Evolutionary conservation across 2,888 invertebrate species (phyloP).

Genomic region (Exephanes ischioxanthus): DNA sequence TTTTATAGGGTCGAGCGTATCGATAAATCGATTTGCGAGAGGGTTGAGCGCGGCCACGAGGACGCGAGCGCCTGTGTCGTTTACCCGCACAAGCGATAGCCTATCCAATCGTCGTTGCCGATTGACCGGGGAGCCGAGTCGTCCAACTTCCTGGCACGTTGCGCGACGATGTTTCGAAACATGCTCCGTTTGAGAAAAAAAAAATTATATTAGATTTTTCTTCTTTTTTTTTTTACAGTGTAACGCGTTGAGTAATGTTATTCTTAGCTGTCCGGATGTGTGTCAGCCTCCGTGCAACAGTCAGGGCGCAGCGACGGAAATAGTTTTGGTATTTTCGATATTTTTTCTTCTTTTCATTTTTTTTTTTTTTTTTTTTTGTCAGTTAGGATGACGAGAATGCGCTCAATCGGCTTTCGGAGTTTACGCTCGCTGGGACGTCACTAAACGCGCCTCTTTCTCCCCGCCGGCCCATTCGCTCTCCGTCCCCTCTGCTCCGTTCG

Average conservation of each 20-base stretch:
- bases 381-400: too few relatives aligned
- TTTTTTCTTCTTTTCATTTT: too few relatives aligned
- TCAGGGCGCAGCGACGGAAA: too few relatives aligned
- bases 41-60: background rate
- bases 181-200: background rate
- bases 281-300: too few relatives aligned
- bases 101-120: slow-evolving; percentile 1
- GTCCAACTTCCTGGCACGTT: background rate
- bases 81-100: slow-evolving; percentile 15
- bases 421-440: background rate
- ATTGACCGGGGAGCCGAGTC: background rate
- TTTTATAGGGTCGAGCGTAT: background rate
- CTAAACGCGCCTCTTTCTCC: background rate
- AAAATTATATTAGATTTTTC: too few relatives aligned
- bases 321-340: too few relatives aligned
- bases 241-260: too few relatives aligned
- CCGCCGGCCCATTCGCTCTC: background rate
- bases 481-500: background rate
- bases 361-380: too few relatives aligned
- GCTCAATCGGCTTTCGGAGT: background rate
- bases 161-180: background rate
- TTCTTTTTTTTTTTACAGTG: too few relatives aligned
- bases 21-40: slow-evolving; percentile 4
- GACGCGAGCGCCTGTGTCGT: background rate
- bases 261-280: too few relatives aligned